Evolutionary conservation across 2,888 invertebrate species (phyloP).

Genomic region (Caenorhabditis sinica): DNA sequence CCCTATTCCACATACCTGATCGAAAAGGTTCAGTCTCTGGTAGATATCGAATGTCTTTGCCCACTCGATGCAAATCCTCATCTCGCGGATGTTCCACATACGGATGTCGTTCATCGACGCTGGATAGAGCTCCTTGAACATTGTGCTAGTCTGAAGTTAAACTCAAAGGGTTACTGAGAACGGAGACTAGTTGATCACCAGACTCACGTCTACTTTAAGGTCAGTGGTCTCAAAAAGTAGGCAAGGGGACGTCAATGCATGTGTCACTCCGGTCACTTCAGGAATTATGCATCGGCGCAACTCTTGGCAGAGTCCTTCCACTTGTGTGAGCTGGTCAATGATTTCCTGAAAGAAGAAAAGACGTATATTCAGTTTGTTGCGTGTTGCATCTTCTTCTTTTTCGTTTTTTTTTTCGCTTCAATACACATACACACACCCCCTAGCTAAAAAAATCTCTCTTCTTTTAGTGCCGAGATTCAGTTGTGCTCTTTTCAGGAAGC

Average conservation of each 20-base stretch:
- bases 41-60: conserved; percentile 83
- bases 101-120: conserved; percentile 83
- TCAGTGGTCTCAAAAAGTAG: conserved; percentile 78
- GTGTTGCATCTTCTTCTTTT: conserved; percentile 3
- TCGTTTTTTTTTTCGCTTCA: not conserved
- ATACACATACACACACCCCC: conserved; percentile 14
- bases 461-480: conserved; percentile 35
- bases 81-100: conserved; percentile 83
- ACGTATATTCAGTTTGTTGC: conserved; percentile 17
- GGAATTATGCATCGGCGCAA: conserved; percentile 79
- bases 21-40: conserved; percentile 73
- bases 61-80: conserved; percentile 83
- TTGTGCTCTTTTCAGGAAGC: conserved; percentile 26
- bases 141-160: conserved; percentile 77
- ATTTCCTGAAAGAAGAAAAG: conserved; percentile 69
- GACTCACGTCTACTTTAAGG: conserved; percentile 79
- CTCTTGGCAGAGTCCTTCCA: conserved; percentile 80
- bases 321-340: conserved; percentile 76
- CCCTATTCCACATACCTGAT: conserved; percentile 75
- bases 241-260: conserved; percentile 76
- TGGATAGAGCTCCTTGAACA: conserved; percentile 82
- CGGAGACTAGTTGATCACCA: conserved; percentile 50
- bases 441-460: conserved; percentile 16
- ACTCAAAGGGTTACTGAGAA: conserved; percentile 18
- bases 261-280: conserved; percentile 77